Percentiles rank a stretch among this genome's conserved stretches.
Evolutionary conservation across 2,113 vertebrate genomes (phyloP).

Genomic region (Hipposideros armiger): DNA sequence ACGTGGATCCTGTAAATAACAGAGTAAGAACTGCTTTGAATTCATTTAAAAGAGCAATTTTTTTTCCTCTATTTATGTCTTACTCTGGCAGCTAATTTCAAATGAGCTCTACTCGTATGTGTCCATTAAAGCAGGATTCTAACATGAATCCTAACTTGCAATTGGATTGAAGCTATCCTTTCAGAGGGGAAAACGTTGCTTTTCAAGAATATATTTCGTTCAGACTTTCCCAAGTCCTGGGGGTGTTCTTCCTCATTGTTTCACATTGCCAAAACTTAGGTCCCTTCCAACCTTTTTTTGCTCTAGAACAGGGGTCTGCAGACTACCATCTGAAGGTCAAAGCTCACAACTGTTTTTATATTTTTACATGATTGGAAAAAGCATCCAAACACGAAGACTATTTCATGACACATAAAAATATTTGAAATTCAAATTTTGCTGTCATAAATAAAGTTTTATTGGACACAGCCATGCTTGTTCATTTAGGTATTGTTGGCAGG

Average conservation of each 20-base stretch:
- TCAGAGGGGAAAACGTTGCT: background rate
- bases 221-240: background rate
- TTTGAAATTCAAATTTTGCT: background rate
- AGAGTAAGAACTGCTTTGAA: background rate
- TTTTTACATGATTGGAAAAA: background rate
- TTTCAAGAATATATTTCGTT: conserved; percentile 35
- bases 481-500: background rate
- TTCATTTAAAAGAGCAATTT: background rate
- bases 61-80: background rate
- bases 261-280: background rate
- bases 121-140: background rate
- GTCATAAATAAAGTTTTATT: background rate
- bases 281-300: background rate
- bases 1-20: conserved; percentile 21
- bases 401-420: background rate
- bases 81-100: background rate
- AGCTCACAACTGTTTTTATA: background rate
- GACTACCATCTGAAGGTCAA: background rate
- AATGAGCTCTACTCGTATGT: background rate
- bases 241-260: background rate
- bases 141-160: background rate
- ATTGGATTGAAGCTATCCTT: background rate
- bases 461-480: background rate
- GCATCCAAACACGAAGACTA: background rate
- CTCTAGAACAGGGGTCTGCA: background rate